phyloP scores from a whole-genome alignment of 1,140 invertebrate genomes.

The Formica selysi region DNA sequence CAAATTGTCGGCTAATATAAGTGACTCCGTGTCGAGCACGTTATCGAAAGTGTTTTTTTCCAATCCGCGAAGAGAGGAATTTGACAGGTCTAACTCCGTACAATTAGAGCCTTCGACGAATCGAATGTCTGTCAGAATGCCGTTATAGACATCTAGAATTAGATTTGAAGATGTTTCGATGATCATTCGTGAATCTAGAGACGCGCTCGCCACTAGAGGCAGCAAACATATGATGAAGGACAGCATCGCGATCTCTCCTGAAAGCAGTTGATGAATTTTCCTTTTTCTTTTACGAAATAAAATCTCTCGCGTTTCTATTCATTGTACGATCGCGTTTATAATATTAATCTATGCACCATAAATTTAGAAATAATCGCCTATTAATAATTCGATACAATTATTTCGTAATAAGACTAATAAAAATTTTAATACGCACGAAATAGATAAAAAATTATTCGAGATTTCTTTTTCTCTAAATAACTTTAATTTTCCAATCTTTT shows the following conservation, averaged over 20 bases:
- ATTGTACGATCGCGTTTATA: neutral
- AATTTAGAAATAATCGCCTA: neutral
- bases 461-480: neutral
- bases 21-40: slow-evolving; percentile 59
- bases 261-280: neutral
- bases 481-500: neutral
- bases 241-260: slow-evolving; percentile 45
- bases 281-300: neutral
- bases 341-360: neutral
- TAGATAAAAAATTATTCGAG: neutral
- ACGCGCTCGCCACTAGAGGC: slow-evolving; percentile 47
- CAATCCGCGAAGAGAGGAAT: slow-evolving; percentile 50
- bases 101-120: neutral
- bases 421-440: neutral
- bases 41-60: slow-evolving; percentile 73
- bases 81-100: slow-evolving; percentile 65
- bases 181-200: slow-evolving; percentile 3
- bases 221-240: slow-evolving; percentile 60
- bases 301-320: neutral
- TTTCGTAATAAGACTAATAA: too few relatives aligned
- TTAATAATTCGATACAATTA: neutral
- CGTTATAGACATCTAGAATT: slow-evolving; percentile 64
- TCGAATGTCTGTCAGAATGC: slow-evolving; percentile 59
- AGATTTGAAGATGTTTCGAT: neutral
- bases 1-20: slow-evolving; percentile 73